Base-by-base conservation (phyloP, 2,113 vertebrate species). In the Siniperca knerii region DNA sequence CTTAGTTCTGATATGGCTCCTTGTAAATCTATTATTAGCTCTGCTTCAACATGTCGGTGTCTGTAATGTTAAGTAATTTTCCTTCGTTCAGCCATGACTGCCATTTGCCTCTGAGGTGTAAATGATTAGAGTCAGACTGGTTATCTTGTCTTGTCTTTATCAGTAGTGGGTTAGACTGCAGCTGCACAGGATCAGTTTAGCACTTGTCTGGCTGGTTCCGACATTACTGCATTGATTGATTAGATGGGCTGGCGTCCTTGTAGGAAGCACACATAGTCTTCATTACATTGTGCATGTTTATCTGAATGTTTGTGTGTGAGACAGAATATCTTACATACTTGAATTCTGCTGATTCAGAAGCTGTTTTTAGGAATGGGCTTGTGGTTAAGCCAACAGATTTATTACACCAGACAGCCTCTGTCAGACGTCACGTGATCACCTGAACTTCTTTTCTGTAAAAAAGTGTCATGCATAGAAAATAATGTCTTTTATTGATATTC, bases 21-120 rank as follows among this genome's bases (percentile, higher is more conserved):
- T 60, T 4, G 48, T 54, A 4, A 21, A 50, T 46, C 72, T 82
- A 75, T 77, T 52, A 55, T 87, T 83, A 83, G 82, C 57, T 29
- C 37, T 29, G 44, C 46, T 50, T 40, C 37, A 44, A 48, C 77
- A 42, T 35, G 77, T 42, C 5, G 13, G 23, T 33, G 60, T 81
- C 46, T 75, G 88, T 52, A 55, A 90, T 91, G 83, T 92, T 85
- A 92, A 92, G 86, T 87, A 25, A 64, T 84, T 86, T 84, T 85
- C 79, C 86, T 35, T 42, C 0, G 1, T 10, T 29, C 2, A 29
- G 72, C 25, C 37, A 21, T 58, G 67, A 62, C 48, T 75, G 69
- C 82, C 13, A 9, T 77, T 64, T 11, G 29, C 15, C 62, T 65
- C 46, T 0, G 54, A 85, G 87, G 89, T 90, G 87, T 81, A 35